Conservation (phyloP, 2,113 vertebrate genomes). For the Porphyrio hochstetteri region DNA sequence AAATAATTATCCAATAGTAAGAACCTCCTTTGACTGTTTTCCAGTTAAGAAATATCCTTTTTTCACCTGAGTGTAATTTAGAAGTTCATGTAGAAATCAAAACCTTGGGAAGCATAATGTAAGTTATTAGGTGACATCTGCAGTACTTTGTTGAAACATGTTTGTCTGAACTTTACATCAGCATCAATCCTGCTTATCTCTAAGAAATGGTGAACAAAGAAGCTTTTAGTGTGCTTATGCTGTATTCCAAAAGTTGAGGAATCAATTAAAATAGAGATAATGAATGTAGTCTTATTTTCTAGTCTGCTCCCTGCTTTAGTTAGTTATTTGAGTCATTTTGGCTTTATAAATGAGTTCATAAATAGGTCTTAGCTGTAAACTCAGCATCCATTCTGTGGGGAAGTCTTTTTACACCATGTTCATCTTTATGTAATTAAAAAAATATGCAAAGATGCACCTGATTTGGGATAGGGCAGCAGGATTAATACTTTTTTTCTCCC, state of each 20-base stretch:
- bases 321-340: neutral
- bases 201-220: neutral
- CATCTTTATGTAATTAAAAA: neutral
- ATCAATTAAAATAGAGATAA: neutral
- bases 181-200: neutral
- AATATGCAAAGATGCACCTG: neutral
- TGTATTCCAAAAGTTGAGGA: neutral
- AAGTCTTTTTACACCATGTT: neutral
- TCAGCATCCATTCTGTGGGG: neutral
- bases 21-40: neutral
- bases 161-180: neutral
- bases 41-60: neutral
- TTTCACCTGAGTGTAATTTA: neutral
- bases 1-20: neutral
- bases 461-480: neutral
- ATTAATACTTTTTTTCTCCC: too few species aligned
- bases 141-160: neutral
- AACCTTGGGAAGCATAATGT: neutral
- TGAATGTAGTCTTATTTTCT: neutral
- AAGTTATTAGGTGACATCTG: neutral
- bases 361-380: neutral
- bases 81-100: neutral
- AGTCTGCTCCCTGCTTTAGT: neutral
- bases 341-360: neutral
- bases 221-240: neutral